phyloP scores from a whole-genome alignment of 1,140 invertebrate genomes.

The Brachionus plicatilis region DNA sequence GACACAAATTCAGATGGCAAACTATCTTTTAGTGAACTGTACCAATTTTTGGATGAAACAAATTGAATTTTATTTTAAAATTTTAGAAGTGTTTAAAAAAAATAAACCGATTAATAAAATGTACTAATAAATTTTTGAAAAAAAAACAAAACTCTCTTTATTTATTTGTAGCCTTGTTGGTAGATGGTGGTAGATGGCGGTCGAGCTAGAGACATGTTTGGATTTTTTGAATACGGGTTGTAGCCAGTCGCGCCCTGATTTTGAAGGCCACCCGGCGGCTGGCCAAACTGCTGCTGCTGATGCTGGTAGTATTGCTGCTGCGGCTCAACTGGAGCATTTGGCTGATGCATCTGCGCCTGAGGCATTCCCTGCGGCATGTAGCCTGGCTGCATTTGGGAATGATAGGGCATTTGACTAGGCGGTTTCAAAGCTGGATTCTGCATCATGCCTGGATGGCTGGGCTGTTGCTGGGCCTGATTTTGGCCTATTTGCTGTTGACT shows the following conservation, averaged over 20 bases:
- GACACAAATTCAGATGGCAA: slow-evolving; percentile 9
- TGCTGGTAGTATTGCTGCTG: slow-evolving; percentile 4
- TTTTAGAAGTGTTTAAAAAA: not conserved
- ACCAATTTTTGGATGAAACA: slow-evolving; percentile 17
- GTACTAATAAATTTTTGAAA: not conserved
- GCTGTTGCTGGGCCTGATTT: not conserved
- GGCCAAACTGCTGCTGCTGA: not conserved
- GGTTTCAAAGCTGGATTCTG: not conserved
- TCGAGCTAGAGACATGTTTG: slow-evolving; percentile 15
- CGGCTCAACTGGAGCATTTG: not conserved
- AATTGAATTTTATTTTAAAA: not conserved
- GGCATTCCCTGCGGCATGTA: not conserved
- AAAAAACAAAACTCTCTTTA: not conserved
- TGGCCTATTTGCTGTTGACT: not conserved
- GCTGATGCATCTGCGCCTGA: not conserved
- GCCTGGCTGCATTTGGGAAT: not conserved
- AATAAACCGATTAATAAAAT: not conserved
- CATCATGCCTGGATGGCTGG: not conserved
- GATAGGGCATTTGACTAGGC: not conserved
- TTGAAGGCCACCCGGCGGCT: not conserved
- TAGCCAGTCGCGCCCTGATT: not conserved
- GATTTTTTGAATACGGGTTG: slow-evolving; percentile 27
- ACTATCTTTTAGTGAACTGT: not conserved
- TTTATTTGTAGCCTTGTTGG: slow-evolving; percentile 34
- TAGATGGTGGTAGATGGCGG: slow-evolving; percentile 8